A percentile compares a stretch with the other conserved stretches of the same genome.
Evolutionary conservation across 1,140 invertebrate species (phyloP).

Genomic region (Belonocnema kinseyi): DNA sequence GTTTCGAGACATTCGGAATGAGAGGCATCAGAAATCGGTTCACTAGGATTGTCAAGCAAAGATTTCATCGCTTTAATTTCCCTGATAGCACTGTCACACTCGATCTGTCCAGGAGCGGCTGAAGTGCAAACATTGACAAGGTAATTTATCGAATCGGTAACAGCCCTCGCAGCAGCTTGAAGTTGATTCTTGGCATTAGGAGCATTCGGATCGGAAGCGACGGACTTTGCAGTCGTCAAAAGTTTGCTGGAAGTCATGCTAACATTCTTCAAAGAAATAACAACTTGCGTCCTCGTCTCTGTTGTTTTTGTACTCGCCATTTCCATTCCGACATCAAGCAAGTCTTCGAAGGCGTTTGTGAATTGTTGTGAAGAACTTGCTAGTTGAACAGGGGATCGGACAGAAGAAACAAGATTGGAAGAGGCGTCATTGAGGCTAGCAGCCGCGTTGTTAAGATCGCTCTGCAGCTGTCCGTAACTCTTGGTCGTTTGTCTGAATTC

Average conservation of each 20-base stretch:
- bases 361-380: constrained; percentile 86
- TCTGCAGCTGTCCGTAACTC: constrained; percentile 89
- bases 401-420: constrained; percentile 85
- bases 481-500: constrained; percentile 85
- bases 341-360: constrained; percentile 85
- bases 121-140: constrained; percentile 86
- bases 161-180: constrained; percentile 88
- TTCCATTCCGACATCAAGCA: constrained; percentile 87
- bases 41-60: constrained; percentile 89
- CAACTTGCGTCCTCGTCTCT: constrained; percentile 85
- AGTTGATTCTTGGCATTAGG: constrained; percentile 94
- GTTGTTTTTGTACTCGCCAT: constrained; percentile 86
- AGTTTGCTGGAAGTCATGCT: constrained; percentile 92
- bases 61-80: constrained; percentile 91
- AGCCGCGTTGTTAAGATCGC: constrained; percentile 88
- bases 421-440: constrained; percentile 88
- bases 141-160: constrained; percentile 95
- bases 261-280: constrained; percentile 90
- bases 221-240: constrained; percentile 90
- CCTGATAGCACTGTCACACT: constrained; percentile 97
- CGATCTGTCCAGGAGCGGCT: constrained; percentile 91
- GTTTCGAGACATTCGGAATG: constrained; percentile 97
- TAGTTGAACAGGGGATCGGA: constrained; percentile 82
- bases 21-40: constrained; percentile 90
- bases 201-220: constrained; percentile 91